Evolutionary conservation across 2,888 invertebrate genomes (phyloP).

Genomic region (Chrysina gloriosa): DNA sequence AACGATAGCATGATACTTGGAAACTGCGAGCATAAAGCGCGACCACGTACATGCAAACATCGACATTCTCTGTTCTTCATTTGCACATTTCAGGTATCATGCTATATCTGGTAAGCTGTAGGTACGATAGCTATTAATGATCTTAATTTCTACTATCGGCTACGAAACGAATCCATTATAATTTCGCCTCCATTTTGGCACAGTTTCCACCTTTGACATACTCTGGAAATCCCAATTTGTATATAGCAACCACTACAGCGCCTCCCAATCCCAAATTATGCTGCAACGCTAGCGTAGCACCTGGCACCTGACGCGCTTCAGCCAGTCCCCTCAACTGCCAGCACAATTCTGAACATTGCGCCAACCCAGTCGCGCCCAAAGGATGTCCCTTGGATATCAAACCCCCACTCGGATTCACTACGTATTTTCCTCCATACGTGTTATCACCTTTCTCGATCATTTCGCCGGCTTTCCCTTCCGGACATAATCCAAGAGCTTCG

Average conservation of each 20-base stretch:
- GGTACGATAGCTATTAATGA: too few species aligned
- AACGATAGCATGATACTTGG: too few species aligned
- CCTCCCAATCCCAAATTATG: slow-evolving; percentile 98
- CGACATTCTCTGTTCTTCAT: too few species aligned
- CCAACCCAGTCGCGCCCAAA: slow-evolving; percentile 91
- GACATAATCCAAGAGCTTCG: slow-evolving; percentile 94
- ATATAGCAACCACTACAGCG: slow-evolving; percentile 91
- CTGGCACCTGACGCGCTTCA: slow-evolving; percentile 77
- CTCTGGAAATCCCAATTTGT: slow-evolving; percentile 84
- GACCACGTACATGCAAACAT: too few species aligned
- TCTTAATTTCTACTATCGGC: too few species aligned
- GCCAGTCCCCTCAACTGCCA: slow-evolving; percentile 89
- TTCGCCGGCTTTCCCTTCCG: slow-evolving; percentile 90
- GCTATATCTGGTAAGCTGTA: too few species aligned
- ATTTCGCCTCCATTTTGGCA: background rate
- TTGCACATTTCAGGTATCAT: too few species aligned
- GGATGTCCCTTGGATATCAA: slow-evolving; percentile 98
- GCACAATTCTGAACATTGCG: slow-evolving; percentile 83
- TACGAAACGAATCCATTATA: background rate
- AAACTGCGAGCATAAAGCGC: too few species aligned
- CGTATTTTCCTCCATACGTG: slow-evolving; percentile 96
- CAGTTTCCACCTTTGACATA: slow-evolving; percentile 49
- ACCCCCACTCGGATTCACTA: slow-evolving; percentile 99
- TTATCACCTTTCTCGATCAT: slow-evolving; percentile 95
- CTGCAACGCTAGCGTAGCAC: slow-evolving; percentile 88